Percentiles rank a stretch among this genome's conserved stretches.
Evolutionary conservation across 2,113 vertebrate genomes (phyloP).

Genomic region (Oryzias javanicus): DNA sequence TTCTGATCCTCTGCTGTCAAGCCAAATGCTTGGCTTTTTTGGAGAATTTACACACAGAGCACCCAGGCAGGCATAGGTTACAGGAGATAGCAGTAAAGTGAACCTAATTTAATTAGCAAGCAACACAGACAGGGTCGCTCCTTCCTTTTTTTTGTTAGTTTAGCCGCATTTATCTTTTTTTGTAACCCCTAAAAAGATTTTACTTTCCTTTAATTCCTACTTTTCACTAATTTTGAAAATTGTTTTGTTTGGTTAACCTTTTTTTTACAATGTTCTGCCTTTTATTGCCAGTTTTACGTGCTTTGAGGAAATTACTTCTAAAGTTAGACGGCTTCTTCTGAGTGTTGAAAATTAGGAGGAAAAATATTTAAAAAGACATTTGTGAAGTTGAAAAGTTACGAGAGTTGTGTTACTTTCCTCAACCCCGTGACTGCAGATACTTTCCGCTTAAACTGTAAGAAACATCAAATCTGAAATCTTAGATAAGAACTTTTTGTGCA

Average conservation of each 20-base stretch:
- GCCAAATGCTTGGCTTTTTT: conserved; percentile 14
- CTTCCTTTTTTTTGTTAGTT: not conserved
- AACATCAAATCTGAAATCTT: not conserved
- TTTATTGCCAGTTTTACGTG: conserved; percentile 14
- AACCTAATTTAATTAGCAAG: conserved; percentile 6
- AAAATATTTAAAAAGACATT: too few relatives aligned
- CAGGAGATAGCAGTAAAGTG: conserved; percentile 6
- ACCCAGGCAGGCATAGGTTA: not conserved
- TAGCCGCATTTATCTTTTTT: not conserved
- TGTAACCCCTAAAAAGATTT: not conserved
- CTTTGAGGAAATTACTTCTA: not conserved
- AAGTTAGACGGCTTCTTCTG: too few relatives aligned
- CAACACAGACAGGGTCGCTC: conserved; percentile 6
- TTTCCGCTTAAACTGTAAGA: not conserved
- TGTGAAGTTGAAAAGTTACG: not conserved
- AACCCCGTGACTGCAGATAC: not conserved
- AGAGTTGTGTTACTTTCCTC: not conserved
- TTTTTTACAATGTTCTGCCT: conserved; percentile 3
- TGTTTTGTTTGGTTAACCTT: conserved; percentile 12
- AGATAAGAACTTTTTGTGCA: conserved; percentile 9
- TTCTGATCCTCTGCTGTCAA: conserved; percentile 26
- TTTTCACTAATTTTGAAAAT: conserved; percentile 23
- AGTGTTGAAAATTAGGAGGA: not conserved
- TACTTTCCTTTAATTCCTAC: not conserved
- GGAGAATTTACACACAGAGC: conserved; percentile 11